These are phyloP conservation scores for Ahaetulla prasina DNA, from an alignment of 2,113 vertebrate genomes.

Conservation along the genomic window DNA sequence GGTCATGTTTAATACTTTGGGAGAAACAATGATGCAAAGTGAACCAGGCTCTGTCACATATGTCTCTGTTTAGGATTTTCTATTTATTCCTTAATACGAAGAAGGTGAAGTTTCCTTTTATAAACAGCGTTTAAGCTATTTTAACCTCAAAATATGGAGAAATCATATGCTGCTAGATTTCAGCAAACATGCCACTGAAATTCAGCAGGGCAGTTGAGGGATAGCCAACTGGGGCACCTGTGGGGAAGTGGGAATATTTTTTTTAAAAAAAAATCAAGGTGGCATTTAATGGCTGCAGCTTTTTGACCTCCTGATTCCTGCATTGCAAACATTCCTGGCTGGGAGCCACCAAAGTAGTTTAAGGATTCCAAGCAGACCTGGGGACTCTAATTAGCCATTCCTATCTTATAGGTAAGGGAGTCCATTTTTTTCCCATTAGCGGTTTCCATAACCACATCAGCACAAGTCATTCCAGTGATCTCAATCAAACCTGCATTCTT, in stretches of 20 bases:
- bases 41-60: background rate
- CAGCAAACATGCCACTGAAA: background rate
- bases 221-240: background rate
- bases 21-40: background rate
- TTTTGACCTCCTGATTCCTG: background rate
- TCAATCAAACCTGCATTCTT: background rate
- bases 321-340: background rate
- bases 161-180: background rate
- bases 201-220: background rate
- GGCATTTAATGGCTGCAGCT: background rate
- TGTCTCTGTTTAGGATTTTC: background rate
- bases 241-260: background rate
- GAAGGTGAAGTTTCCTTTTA: background rate
- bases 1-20: background rate
- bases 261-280: background rate
- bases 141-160: background rate
- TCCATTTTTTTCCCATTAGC: background rate
- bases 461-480: background rate
- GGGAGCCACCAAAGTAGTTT: background rate
- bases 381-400: background rate
- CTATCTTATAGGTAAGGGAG: background rate
- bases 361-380: background rate
- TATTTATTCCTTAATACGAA: background rate
- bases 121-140: background rate
- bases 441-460: background rate